Conservation (phyloP, 1,140 invertebrate genomes). For the Nasonia vitripennis region DNA sequence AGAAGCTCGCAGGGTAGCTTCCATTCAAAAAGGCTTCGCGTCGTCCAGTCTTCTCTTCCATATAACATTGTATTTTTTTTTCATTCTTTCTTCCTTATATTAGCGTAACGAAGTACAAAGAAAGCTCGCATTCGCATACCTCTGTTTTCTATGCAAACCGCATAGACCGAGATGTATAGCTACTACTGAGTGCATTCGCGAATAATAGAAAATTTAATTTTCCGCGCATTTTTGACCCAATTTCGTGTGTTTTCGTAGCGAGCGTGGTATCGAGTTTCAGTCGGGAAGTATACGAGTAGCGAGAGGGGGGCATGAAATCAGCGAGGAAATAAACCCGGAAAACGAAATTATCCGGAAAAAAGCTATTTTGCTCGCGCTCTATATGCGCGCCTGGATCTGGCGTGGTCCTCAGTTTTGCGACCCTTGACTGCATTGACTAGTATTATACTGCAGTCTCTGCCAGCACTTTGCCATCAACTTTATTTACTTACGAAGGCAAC, state of each 20-base stretch:
- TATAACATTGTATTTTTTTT: background rate
- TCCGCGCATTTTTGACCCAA: background rate
- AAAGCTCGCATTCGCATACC: too few species aligned
- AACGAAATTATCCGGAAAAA: constrained; percentile 23
- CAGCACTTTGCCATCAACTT: background rate
- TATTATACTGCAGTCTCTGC: background rate
- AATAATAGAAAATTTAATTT: constrained; percentile 38
- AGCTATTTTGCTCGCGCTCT: background rate
- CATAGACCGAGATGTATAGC: background rate
- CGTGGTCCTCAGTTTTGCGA: background rate
- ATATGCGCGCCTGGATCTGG: background rate
- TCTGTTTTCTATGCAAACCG: background rate
- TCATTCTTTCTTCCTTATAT: background rate
- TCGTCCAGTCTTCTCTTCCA: too few species aligned
- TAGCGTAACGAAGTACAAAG: constrained; percentile 23
- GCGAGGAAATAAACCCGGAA: background rate
- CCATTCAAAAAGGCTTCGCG: constrained; percentile 10
- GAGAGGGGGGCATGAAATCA: background rate
- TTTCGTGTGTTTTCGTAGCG: background rate
- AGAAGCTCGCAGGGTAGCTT: background rate
- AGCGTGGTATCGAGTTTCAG: background rate
- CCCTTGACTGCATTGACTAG: background rate
- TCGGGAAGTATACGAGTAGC: background rate
- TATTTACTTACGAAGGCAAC: constrained; percentile 23
- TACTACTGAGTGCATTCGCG: background rate